Percentiles rank a stretch among this genome's conserved stretches.
These are phyloP conservation scores for Tachypleus tridentatus DNA, from an alignment of 1,140 invertebrate genomes.

Conservation along the genomic window DNA sequence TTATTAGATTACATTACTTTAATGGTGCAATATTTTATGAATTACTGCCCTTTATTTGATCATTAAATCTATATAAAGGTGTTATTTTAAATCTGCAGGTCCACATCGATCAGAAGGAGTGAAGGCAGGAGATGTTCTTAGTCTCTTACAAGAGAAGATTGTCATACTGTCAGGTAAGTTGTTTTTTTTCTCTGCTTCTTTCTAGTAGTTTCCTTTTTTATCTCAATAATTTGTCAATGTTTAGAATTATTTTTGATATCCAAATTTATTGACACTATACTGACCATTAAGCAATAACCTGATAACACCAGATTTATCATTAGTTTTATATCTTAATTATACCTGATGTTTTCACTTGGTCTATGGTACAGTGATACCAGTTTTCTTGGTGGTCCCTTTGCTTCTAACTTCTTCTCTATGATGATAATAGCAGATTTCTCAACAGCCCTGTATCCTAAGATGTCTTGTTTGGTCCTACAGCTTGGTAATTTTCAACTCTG, in stretches of 20 bases:
- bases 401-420: too few relatives aligned
- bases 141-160: conserved; percentile 79
- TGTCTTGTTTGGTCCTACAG: too few relatives aligned
- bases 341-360: too few relatives aligned
- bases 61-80: too few relatives aligned
- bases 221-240: background rate
- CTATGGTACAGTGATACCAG: too few relatives aligned
- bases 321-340: conserved; percentile 1
- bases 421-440: too few relatives aligned
- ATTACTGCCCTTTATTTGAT: too few relatives aligned
- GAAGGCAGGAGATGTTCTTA: conserved; percentile 76
- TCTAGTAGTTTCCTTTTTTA: background rate
- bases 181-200: background rate
- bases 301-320: background rate
- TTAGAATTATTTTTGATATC: background rate
- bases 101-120: conserved; percentile 39
- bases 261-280: background rate
- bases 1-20: too few relatives aligned
- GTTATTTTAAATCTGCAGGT: background rate
- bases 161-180: conserved; percentile 66
- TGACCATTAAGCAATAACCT: background rate
- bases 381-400: too few relatives aligned
- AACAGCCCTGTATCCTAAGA: too few relatives aligned
- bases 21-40: too few relatives aligned
- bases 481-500: too few relatives aligned